These are phyloP conservation scores for Micronisus gabar DNA, from an alignment of 2,113 vertebrate genomes.

Conservation along the genomic window DNA sequence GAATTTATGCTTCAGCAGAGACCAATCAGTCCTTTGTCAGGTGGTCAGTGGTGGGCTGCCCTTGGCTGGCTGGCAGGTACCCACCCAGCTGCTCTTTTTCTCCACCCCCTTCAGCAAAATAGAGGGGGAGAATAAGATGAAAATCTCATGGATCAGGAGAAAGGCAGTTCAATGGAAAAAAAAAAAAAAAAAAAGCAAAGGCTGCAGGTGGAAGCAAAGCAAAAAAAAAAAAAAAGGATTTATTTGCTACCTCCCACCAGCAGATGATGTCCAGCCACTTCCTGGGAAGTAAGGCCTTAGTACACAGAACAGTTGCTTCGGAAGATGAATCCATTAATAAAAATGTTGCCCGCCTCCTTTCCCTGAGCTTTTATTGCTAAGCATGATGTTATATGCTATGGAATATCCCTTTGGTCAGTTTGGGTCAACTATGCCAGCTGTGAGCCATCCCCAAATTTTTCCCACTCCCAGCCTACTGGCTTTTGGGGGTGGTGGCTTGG, in stretches of 20 bases:
- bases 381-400: accelerated
- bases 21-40: background rate
- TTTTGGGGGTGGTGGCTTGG: too few relatives aligned
- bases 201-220: background rate
- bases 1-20: background rate
- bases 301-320: background rate
- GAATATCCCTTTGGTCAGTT: background rate
- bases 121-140: background rate
- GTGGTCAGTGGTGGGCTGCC: background rate
- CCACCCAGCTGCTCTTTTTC: background rate
- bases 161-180: background rate
- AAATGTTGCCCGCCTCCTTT: background rate
- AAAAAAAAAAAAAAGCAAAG: background rate
- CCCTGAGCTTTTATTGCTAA: background rate
- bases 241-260: background rate
- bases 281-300: background rate
- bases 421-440: background rate
- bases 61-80: background rate
- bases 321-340: background rate
- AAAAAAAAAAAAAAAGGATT: background rate
- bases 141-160: background rate
- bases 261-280: background rate
- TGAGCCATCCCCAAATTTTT: background rate
- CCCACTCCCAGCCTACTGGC: background rate
- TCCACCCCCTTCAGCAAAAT: background rate